Percentiles rank a stretch among this genome's conserved stretches.
These are phyloP conservation scores for Actenoides hombroni DNA, from an alignment of 2,113 vertebrate genomes.

Conservation along the genomic window DNA sequence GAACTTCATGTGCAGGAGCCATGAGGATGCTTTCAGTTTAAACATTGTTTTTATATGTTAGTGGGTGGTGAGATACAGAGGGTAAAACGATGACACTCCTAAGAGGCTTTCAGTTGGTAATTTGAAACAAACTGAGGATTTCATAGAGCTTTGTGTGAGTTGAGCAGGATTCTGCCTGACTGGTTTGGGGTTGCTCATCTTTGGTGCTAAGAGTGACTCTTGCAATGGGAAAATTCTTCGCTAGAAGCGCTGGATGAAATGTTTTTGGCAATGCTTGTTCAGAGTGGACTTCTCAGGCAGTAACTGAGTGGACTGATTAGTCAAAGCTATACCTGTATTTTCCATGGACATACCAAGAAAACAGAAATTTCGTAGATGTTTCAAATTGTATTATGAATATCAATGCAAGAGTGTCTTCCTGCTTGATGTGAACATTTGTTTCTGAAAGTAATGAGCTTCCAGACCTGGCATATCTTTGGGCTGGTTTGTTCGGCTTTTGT, in stretches of 20 bases:
- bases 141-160: fast-evolving
- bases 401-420: background rate
- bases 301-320: background rate
- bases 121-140: background rate
- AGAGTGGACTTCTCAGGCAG: background rate
- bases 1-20: background rate
- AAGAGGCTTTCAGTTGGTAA: background rate
- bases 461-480: background rate
- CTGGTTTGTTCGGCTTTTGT: background rate
- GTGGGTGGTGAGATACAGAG: background rate
- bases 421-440: background rate
- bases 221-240: background rate
- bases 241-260: background rate
- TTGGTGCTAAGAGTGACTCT: background rate
- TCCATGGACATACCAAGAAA: background rate
- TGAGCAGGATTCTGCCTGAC: background rate
- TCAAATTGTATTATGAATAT: fast-evolving
- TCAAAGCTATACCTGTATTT: background rate
- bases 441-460: background rate
- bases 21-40: background rate
- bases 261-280: background rate
- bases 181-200: background rate
- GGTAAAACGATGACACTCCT: background rate
- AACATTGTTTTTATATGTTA: background rate
- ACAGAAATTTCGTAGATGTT: fast-evolving